These are phyloP conservation scores for Dendrocincla fuliginosa DNA, from an alignment of 2,797 vertebrate species.

Conservation along the genomic window DNA sequence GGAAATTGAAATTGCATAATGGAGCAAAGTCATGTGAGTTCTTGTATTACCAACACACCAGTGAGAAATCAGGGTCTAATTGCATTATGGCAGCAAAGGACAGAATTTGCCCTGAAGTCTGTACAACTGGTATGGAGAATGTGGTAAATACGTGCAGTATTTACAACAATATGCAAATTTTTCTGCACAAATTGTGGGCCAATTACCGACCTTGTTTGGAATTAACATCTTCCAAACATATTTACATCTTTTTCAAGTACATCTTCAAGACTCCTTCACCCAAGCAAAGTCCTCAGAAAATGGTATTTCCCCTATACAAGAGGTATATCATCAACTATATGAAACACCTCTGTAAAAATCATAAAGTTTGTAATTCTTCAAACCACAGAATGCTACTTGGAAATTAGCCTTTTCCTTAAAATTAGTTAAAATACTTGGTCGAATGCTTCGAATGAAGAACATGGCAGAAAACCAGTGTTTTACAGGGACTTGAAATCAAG, in stretches of 20 bases:
- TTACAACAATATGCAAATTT: background rate
- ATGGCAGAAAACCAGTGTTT: background rate
- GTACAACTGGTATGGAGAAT: background rate
- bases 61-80: background rate
- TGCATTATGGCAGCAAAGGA: background rate
- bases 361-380: background rate
- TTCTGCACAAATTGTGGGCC: background rate
- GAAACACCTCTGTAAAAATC: background rate
- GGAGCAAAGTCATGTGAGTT: background rate
- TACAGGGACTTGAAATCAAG: background rate
- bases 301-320: constrained; percentile 43
- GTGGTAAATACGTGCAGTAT: background rate
- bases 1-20: background rate
- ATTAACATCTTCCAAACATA: constrained; percentile 66
- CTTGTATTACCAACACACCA: background rate
- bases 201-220: constrained; percentile 64
- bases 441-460: background rate
- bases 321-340: background rate
- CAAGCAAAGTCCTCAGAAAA: constrained; percentile 55
- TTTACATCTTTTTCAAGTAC: constrained; percentile 68
- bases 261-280: constrained; percentile 41
- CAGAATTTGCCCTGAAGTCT: background rate
- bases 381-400: background rate
- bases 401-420: background rate
- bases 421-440: background rate